Evolutionary conservation across 1,140 invertebrate genomes (phyloP).

Genomic region (Drosophila asahinai): DNA sequence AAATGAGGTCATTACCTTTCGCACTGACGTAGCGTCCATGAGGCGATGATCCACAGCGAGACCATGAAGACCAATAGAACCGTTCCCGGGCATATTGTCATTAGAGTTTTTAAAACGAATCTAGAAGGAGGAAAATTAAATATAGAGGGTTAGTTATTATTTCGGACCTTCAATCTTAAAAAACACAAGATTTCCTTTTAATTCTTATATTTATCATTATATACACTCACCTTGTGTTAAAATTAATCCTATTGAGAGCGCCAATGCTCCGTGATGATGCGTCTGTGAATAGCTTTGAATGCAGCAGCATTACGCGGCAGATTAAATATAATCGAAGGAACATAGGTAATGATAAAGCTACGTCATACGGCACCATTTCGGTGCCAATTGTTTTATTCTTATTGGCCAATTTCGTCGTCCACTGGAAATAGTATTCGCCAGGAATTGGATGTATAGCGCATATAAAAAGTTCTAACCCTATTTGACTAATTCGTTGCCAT

Average conservation of each 20-base stretch:
- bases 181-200: too few relatives aligned
- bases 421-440: slow-evolving; percentile 97
- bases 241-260: slow-evolving; percentile 99
- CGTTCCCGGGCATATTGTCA: slow-evolving; percentile 99
- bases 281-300: slow-evolving; percentile 99
- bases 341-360: slow-evolving; percentile 99
- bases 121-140: slow-evolving; percentile 79
- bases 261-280: slow-evolving; percentile 97
- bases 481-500: slow-evolving; percentile 97
- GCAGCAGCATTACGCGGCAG: slow-evolving; percentile 99
- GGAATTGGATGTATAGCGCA: slow-evolving; percentile 99
- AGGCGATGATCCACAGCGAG: slow-evolving; percentile 99
- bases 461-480: slow-evolving; percentile 96
- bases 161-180: too few relatives aligned
- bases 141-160: too few relatives aligned
- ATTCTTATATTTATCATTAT: not conserved
- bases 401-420: slow-evolving; percentile 98
- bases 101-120: slow-evolving; percentile 99
- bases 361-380: slow-evolving; percentile 95
- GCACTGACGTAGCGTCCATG: slow-evolving; percentile 99
- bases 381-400: slow-evolving; percentile 93
- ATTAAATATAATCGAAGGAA: slow-evolving; percentile 99
- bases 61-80: slow-evolving; percentile 99
- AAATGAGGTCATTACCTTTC: slow-evolving; percentile 92
- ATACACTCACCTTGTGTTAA: slow-evolving; percentile 93